Base-by-base conservation (phyloP, 2,888 invertebrate species). In the Brachycybe producta region DNA sequence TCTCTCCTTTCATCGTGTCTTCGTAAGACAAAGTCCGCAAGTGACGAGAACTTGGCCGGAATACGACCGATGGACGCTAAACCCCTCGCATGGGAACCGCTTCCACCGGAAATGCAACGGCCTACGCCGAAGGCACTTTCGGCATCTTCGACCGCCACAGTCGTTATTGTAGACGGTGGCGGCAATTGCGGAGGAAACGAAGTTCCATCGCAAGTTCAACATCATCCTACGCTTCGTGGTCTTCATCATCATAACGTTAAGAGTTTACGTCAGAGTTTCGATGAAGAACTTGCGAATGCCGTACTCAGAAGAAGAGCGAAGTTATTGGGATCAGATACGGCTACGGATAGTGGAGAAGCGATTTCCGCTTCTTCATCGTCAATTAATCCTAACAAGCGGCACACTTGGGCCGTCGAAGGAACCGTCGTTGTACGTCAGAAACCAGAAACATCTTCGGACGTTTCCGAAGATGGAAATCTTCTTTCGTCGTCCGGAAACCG, bases 11-110 rank as follows among this genome's bases (percentile, higher is more conserved):
- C 87, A 61, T 85, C 84, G 56, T 88, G 87, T 70, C 85, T 87
- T 60, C 78, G 85, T 56, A 77, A 84, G 63, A 52, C 43, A 19
- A 52, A 52, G 34, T 43, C 43, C 7, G 79, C 87, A 59, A 86
- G 86, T 59, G 87, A 88, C 70, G 87, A 88, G 71, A 87, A 87
- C 66, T 75, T 87, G 62, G 77, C 78, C 66, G 72, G 73, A 55
- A 59, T 72, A 32, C 67, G 69, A 53, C 24, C 36, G 11, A 38
- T 38, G 4, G 44, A 49, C 17, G 34, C 49, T n/a, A 43, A 45
- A 17, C 47, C 47, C 8, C 17, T 47, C 26, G 38, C 47, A 2
- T 47, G 47, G 47, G 47, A 47, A 11, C 55, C 51, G n/a, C 54
- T 56, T 48, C 58, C 51, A 62, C 65, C 59, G 64, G 67, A 51